Percentiles rank a stretch among this genome's conserved stretches.
phyloP scores from a whole-genome alignment of 2,113 vertebrate species.

The Mola mola region DNA sequence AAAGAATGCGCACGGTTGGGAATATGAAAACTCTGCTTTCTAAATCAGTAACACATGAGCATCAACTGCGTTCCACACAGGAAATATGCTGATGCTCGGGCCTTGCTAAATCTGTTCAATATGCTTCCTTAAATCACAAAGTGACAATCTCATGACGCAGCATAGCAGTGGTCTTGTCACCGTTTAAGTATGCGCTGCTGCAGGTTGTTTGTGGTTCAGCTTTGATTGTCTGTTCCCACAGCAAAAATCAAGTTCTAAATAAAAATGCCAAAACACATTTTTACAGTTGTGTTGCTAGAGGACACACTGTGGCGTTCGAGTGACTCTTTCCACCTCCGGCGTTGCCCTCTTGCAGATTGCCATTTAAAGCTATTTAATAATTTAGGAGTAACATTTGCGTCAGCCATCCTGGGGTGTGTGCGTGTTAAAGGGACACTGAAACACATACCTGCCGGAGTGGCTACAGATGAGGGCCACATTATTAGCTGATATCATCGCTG shows the following conservation, averaged over 20 bases:
- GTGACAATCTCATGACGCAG: conserved; percentile 60
- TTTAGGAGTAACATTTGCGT: conserved; percentile 82
- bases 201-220: conserved; percentile 9
- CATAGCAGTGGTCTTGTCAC: conserved; percentile 7
- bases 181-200: conserved; percentile 57
- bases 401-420: conserved; percentile 61
- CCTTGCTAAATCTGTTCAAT: conserved; percentile 62
- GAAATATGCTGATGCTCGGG: conserved; percentile 68
- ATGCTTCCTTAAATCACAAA: conserved; percentile 61
- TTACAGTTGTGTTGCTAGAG: neutral
- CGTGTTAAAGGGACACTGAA: no score
- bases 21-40: conserved; percentile 39
- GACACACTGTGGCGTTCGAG: neutral
- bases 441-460: conserved; percentile 55
- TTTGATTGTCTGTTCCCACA: conserved; percentile 21
- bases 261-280: neutral
- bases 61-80: conserved; percentile 31
- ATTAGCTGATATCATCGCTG: conserved; percentile 17
- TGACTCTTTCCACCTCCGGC: conserved; percentile 25
- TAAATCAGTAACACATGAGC: conserved; percentile 61
- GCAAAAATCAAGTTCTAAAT: conserved; percentile 11
- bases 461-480: conserved; percentile 32
- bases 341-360: conserved; percentile 67
- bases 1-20: conserved; percentile 58
- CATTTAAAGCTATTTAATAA: conserved; percentile 83